Percentiles rank a stretch among this genome's conserved stretches.
Evolutionary conservation across 2,797 vertebrate genomes (phyloP).

Genomic region (Pachyuromys duprasi): DNA sequence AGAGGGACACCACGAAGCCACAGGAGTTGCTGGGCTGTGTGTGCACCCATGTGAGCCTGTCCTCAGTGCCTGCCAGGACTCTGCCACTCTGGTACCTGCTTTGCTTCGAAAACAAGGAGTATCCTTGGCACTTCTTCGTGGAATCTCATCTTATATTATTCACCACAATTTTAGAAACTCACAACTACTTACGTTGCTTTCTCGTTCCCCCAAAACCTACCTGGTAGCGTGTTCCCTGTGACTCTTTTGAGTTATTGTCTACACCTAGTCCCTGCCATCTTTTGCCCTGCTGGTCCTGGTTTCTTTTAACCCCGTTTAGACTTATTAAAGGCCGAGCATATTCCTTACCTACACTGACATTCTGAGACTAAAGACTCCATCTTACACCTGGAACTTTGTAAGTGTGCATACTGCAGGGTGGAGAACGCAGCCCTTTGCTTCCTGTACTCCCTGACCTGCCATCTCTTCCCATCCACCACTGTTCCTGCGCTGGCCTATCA

Average conservation of each 20-base stretch:
- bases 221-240: background rate
- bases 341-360: background rate
- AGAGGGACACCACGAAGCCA: accelerated
- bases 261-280: background rate
- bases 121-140: background rate
- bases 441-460: accelerated
- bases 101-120: background rate
- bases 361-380: background rate
- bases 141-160: background rate
- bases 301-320: background rate
- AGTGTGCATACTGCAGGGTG: accelerated
- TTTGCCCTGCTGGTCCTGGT: background rate
- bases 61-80: accelerated
- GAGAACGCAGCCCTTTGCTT: accelerated
- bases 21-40: accelerated
- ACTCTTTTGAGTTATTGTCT: background rate
- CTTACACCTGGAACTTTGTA: background rate
- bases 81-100: background rate
- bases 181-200: background rate
- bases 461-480: accelerated
- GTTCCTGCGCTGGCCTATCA: background rate
- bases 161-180: background rate
- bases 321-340: too few species aligned
- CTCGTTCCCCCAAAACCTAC: background rate
- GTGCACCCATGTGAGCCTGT: accelerated